Evolutionary conservation across 1,140 invertebrate genomes (phyloP), one percentile per base, ranked within the genome.

Genomic region (Apis cerana): DNA sequence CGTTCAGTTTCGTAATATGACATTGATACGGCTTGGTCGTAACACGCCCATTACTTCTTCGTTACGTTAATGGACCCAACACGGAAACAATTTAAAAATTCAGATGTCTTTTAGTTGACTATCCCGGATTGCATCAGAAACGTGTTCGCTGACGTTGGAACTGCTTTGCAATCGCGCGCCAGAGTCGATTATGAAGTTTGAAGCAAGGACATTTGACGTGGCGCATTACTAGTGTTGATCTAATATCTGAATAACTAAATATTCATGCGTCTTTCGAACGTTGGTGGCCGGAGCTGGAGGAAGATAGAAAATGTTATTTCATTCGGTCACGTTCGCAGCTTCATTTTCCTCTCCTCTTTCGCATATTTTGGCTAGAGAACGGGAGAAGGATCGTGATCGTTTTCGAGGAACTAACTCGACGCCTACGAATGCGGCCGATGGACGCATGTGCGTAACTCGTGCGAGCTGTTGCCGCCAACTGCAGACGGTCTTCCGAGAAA

Each of bases 81-180:
- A 75, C 83, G 86, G 83, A 88, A 88, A 88, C 70, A 48, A 76
- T 78, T 75, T 72, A 85, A 85, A 88, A 88, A 82, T 87, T 85
- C 71, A 82, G 78, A 82, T 79, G 82, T 87, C 86, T 82, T 82
- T 76, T 67, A 70, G 59, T n/a, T 10, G 77, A 78, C 62, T 79
- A 54, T 80, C 79, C 23, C 12, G 52, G n/a, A 48, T 88, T 88
- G 86, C 86, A 75, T 87, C 86, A 88, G 86, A 85, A 88, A 80
- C 82, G 72, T 62, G 82, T 84, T 84, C 70, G 62, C 43, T 71
- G 70, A 59, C 33, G 75, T 67, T 15, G 85, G 68, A 86, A 70
- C n/a, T 77, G 67, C 75, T 75, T 54, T 69, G 56, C 80, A 65
- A 74, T 87, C 54, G 74, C 27, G 17, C 70, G 13, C 59, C 74